phyloP scores from a whole-genome alignment of 2,113 vertebrate genomes.

The Gobius niger region DNA sequence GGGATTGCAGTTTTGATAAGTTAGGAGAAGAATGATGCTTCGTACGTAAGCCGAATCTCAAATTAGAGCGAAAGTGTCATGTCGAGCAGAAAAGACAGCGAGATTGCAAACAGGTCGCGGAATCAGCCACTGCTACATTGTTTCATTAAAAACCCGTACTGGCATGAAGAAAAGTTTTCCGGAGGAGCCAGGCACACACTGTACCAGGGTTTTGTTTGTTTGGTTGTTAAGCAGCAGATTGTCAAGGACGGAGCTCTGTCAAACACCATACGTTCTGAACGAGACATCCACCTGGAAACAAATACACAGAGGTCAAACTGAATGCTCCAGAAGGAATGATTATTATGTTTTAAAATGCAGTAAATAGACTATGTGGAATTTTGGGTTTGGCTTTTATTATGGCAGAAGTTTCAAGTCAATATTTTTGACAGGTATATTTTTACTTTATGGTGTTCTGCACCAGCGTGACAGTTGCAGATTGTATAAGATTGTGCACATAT shows the following conservation, averaged over 20 bases:
- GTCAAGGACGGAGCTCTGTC: not conserved
- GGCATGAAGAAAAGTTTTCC: not conserved
- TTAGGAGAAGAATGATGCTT: slow-evolving; percentile 8
- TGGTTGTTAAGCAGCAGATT: slow-evolving; percentile 13
- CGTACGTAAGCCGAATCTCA: slow-evolving; percentile 19
- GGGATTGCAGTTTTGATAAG: slow-evolving; percentile 13
- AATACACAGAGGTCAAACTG: not conserved
- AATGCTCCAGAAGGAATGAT: not conserved
- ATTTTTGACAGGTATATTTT: not conserved
- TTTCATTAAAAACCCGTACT: slow-evolving; percentile 6
- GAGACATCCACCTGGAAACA: slow-evolving; percentile 8
- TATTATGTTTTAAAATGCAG: not conserved
- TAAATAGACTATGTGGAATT: not conserved
- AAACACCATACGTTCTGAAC: slow-evolving; percentile 4
- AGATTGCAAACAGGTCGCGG: not conserved
- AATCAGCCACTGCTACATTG: not conserved
- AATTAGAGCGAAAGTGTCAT: slow-evolving; percentile 20
- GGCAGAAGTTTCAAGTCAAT: not conserved
- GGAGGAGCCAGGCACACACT: not conserved
- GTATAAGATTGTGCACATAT: not conserved
- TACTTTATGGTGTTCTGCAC: not conserved
- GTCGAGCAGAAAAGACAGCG: not conserved
- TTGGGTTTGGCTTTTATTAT: too few species aligned
- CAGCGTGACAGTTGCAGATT: not conserved
- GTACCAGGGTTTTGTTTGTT: slow-evolving; percentile 1